Evolutionary conservation across 2,888 invertebrate species (phyloP), one percentile per base, ranked within the genome.

Genomic region (Polymixis lichenea): DNA sequence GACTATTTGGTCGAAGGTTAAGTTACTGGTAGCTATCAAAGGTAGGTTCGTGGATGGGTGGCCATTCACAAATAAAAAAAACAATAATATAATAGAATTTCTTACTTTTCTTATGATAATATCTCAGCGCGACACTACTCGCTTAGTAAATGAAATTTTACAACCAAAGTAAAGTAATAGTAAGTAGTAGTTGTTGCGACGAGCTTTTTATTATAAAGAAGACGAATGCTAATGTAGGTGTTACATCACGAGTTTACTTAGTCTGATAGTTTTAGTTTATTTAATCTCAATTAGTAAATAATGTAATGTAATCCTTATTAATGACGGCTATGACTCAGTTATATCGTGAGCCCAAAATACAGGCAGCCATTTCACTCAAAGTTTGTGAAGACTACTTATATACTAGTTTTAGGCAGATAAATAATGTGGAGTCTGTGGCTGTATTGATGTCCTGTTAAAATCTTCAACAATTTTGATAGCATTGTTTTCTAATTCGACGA

Each of bases 211-310:
- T 76, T 70, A 60, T 84, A 76, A 75, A 75, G 22, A 76, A 79
- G 68, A 82, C 56, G 32, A 77, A 74, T 75, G 73, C 49, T 83
- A 81, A 77, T 86, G 73, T 71, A 53, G 9, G 17, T 25, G 43
- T 46, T 32, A 81, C 28, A 64, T 62, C 13, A 53, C 49, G 17
- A 62, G 43, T 55, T 58, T 64, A 65, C 70, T 67, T 49, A n/a
- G 11, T 66, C 62, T 65, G 55, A 53, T 65, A 61, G 49, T 22
- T 70, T 72, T 58, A 72, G 49, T 85, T 85, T 60, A 64, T 66
- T 72, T 72, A 46, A 62, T 74, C 58, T 51, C 15, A 72, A 68
- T 82, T 67, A 80, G 67, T 32, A 46, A 74, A 28, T 38, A 25
- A 72, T 66, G 0, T 38, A 38, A 65, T 28, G 15, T 75, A 70